phyloP scores from a whole-genome alignment of 2,888 invertebrate species.

The Cerceris rybyensis region DNA sequence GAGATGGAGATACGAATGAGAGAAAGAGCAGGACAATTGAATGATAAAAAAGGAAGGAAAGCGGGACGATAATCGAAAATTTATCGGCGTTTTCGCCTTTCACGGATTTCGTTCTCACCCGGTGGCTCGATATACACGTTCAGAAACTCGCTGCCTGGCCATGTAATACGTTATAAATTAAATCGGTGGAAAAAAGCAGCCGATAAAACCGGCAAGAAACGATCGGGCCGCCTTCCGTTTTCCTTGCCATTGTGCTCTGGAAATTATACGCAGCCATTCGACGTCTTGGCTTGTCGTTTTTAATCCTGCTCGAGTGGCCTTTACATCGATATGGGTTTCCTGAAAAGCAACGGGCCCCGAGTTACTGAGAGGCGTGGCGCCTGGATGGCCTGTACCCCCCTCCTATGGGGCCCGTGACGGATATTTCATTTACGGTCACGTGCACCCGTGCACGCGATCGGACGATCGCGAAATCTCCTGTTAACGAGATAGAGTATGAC shows the following conservation, averaged over 20 bases:
- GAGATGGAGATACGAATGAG: no score
- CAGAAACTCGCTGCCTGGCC: slow-evolving; percentile 22
- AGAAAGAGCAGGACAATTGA: no score
- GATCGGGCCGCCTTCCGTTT: slow-evolving; percentile 31
- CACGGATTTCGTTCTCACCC: slow-evolving; percentile 38
- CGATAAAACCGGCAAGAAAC: slow-evolving; percentile 44
- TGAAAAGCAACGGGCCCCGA: slow-evolving; percentile 32
- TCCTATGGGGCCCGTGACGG: slow-evolving; percentile 1
- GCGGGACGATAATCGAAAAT: slow-evolving; percentile 38
- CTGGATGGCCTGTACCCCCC: slow-evolving; percentile 28
- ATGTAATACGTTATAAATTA: slow-evolving; percentile 34
- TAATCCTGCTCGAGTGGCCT: slow-evolving; percentile 43
- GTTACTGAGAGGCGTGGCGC: slow-evolving; percentile 53
- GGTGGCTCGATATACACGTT: slow-evolving; percentile 31
- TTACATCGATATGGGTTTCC: slow-evolving; percentile 49
- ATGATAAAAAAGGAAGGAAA: neutral
- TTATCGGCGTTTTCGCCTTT: slow-evolving; percentile 40
- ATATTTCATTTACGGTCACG: slow-evolving; percentile 56
- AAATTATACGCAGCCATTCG: slow-evolving; percentile 53
- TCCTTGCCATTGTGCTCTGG: slow-evolving; percentile 42
- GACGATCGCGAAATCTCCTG: slow-evolving; percentile 44
- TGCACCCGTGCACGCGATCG: slow-evolving; percentile 34
- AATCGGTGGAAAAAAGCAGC: slow-evolving; percentile 6
- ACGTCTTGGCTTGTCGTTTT: slow-evolving; percentile 37
- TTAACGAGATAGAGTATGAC: slow-evolving; percentile 22